A percentile compares a stretch with the other conserved stretches of the same genome.
phyloP scores from a whole-genome alignment of 2,888 invertebrate genomes.

The Drosophila emarginata region DNA sequence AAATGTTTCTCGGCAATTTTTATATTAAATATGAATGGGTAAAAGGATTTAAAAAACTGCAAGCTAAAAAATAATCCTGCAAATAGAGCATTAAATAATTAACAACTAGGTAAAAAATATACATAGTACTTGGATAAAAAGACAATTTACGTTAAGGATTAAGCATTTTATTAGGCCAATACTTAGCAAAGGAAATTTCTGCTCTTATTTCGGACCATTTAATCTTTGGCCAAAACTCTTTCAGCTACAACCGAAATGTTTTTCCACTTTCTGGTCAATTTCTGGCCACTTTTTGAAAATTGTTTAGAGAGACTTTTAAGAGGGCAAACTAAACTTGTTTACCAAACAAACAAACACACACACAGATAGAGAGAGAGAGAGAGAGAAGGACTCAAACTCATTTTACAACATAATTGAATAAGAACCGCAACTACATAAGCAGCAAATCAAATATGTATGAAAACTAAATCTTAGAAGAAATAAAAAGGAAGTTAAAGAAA shows the following conservation, averaged over 20 bases:
- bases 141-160: not conserved
- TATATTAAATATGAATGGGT: too few species aligned
- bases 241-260: not conserved
- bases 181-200: not conserved
- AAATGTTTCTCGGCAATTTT: too few species aligned
- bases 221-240: not conserved
- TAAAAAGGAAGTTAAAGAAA: slow-evolving; percentile 16
- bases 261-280: slow-evolving; percentile 13
- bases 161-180: slow-evolving; percentile 16
- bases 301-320: slow-evolving; percentile 5
- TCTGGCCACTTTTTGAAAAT: slow-evolving; percentile 1
- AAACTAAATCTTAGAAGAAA: slow-evolving; percentile 2
- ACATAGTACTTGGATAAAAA: not conserved
- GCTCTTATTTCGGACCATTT: not conserved
- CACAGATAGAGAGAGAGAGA: not conserved
- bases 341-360: slow-evolving; percentile 3
- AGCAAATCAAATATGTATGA: slow-evolving; percentile 44
- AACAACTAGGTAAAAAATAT: not conserved
- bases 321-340: not conserved
- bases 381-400: not conserved
- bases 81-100: too few species aligned
- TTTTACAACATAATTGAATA: slow-evolving; percentile 39
- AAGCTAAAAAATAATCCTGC: too few species aligned
- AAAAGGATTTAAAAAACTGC: too few species aligned
- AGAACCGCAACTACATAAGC: slow-evolving; percentile 46